These are phyloP conservation scores for Blastobasis adustella DNA, from an alignment of 2,888 invertebrate genomes.

Conservation along the genomic window DNA sequence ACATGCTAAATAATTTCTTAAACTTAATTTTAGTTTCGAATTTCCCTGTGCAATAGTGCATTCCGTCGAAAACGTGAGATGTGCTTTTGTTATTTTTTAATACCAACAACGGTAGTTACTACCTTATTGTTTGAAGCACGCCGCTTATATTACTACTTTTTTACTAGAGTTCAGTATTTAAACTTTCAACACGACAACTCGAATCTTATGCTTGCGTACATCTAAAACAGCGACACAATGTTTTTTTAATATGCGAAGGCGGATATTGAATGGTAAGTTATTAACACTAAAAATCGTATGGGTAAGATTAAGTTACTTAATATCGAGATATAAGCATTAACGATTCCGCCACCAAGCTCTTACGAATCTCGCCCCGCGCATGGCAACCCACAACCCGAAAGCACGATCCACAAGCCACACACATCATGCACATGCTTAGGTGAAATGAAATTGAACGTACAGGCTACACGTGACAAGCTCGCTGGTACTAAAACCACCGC, in stretches of 20 bases:
- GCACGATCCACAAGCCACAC: conserved; percentile 11
- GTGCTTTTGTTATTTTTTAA: no score
- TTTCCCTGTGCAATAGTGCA: no score
- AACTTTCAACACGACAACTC: conserved; percentile 40
- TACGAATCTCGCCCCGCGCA: conserved; percentile 3
- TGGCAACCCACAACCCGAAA: neutral
- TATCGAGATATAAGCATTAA: no score
- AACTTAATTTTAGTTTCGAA: no score
- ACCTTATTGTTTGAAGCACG: no score
- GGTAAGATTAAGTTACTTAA: no score
- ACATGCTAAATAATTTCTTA: no score
- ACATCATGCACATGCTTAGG: conserved; percentile 40
- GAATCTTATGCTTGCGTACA: conserved; percentile 42
- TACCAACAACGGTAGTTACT: no score
- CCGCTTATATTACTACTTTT: no score
- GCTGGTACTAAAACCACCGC: conserved; percentile 72
- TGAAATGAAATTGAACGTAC: conserved; percentile 62
- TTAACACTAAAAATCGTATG: no score
- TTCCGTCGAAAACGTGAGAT: no score
- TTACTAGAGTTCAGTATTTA: conserved; percentile 15
- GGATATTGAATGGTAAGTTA: conserved; percentile 5
- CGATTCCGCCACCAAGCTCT: conserved; percentile 10
- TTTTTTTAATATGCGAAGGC: neutral
- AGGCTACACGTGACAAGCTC: conserved; percentile 58
- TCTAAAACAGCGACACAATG: conserved; percentile 27